A percentile compares a stretch with the other conserved stretches of the same genome.
Conservation (phyloP, 2,888 invertebrate genomes). For the Melanargia galathea region DNA sequence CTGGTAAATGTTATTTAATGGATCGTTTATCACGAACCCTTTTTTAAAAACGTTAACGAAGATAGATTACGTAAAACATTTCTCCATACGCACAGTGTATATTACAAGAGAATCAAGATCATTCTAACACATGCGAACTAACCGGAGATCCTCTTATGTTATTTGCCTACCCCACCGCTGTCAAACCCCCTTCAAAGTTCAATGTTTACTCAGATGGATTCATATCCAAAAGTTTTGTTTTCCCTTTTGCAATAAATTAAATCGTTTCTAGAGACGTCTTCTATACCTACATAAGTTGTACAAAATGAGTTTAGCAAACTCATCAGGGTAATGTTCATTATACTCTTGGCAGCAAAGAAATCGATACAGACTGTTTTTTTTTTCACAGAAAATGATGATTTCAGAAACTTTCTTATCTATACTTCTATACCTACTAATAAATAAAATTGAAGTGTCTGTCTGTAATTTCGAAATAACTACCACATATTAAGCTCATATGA, state of each 20-base stretch:
- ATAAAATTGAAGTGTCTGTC: too few species aligned
- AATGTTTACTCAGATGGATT: slow-evolving; percentile 11
- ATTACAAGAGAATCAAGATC: background rate
- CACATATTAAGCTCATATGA: too few species aligned
- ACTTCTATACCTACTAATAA: too few species aligned
- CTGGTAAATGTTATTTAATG: background rate
- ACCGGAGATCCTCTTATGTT: slow-evolving; percentile 16
- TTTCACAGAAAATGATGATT: too few species aligned
- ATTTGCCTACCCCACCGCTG: background rate
- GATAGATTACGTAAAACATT: slow-evolving; percentile 5
- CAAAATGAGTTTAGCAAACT: too few species aligned
- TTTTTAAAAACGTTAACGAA: slow-evolving; percentile 12
- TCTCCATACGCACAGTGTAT: background rate
- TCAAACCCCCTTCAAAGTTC: slow-evolving; percentile 16
- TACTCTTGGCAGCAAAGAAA: too few species aligned
- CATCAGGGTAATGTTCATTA: too few species aligned
- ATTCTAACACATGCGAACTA: slow-evolving; percentile 27
- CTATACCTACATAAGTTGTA: too few species aligned
- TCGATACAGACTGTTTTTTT: too few species aligned
- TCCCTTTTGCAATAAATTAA: background rate
- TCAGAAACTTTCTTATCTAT: too few species aligned
- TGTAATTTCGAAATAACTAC: too few species aligned
- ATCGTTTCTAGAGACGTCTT: background rate
- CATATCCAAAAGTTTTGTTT: slow-evolving; percentile 7
- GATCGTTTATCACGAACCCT: background rate